Base-by-base conservation (phyloP, 2,888 invertebrate species). In the Polydrusus tereticollis region DNA sequence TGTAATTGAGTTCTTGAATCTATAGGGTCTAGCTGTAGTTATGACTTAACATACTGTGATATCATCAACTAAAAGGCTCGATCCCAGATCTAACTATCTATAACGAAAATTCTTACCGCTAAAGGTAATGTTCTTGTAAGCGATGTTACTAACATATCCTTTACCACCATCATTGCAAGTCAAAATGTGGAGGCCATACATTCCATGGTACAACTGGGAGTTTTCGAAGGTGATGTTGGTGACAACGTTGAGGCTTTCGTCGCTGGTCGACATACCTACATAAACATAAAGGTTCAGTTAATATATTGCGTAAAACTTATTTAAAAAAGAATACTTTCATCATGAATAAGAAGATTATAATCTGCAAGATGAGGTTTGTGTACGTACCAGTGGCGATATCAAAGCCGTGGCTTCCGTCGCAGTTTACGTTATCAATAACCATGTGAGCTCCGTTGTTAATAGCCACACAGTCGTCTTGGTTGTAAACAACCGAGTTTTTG, bases 381-480 rank as follows among this genome's bases (percentile, higher is more conserved):
- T 36, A 36, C 36, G n/a, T 45, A 20, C 45, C 47, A 2, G 72
- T 75, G 2, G 77, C 76, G 5, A 78, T 59, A 45, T 76, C 76
- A 50, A 78, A 71, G 6, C 78, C 78, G 57, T 78, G 78, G 7
- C 77, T 74, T 20, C 78, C 78, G 6, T 72, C 57, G 45, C 78
- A 78, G 36, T 62, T 72, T 26, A 75, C 62, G 10, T 65, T 57
- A 18, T 69, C 71, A 18, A 78, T 68, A 0, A 69, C 21, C 36
- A 77, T 75, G 29, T 76, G 70, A 1, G 72, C 57, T 16, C 77
- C 78, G 12, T 68, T 59, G n/a, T 76, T 76, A 3, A 78, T 65
- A n/a, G 76, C 78, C 1, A 78, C 58, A 65, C 78, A 78, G 41
- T 78, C 78, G 50, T 78, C 78, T 65, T 78, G 78, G 62, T 78